Base-by-base conservation (phyloP, 2,888 invertebrate genomes). In the Volucella inflata region DNA sequence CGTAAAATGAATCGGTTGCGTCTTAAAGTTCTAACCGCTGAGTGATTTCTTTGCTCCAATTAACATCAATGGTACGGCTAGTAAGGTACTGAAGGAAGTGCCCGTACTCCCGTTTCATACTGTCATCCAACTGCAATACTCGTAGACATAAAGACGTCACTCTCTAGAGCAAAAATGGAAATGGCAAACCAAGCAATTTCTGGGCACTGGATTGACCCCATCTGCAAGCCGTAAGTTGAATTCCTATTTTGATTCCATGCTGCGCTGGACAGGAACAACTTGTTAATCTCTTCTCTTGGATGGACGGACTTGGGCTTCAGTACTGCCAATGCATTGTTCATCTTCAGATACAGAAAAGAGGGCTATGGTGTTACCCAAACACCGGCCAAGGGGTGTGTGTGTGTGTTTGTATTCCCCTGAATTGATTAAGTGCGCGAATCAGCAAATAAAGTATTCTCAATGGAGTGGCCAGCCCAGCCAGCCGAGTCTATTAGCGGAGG, bases 381-480 rank as follows among this genome's bases (percentile, higher is more conserved):
- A 21, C 16, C 17, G 51, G 36, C 55, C 16, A 21, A 55, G 30
- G 51, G 36, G 4, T 30, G 10, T 30, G 11, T 53, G 30, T 21
- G 40, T 16, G 4, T 51, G 10, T 50, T 64, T 44, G n/a, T 62
- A 53, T 64, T 55, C 60, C 48, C 59, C 75, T 57, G 78, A 75
- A 62, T 79, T 84, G 84, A 84, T 84, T 84, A 75, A 84, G 64
- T 80, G 70, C 74, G 65, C 79, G 68, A 80, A 70, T 30, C 64
- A 57, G 53, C 60, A 64, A 77, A 50, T 75, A 82, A 79, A 65
- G 42, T 16, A 50, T 62, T 78, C 64, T 16, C 53, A 8, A 44
- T 21, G 14, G 48, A 72, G 55, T 44, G 36, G 42, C 60, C 78
- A 78, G 62, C 74, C 83, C 42, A 57, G 42, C 60, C 78, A 78